Percentiles rank a stretch among this genome's conserved stretches.
Conservation (phyloP, 2,888 invertebrate species). For the Cataglyphis altisquamis region DNA sequence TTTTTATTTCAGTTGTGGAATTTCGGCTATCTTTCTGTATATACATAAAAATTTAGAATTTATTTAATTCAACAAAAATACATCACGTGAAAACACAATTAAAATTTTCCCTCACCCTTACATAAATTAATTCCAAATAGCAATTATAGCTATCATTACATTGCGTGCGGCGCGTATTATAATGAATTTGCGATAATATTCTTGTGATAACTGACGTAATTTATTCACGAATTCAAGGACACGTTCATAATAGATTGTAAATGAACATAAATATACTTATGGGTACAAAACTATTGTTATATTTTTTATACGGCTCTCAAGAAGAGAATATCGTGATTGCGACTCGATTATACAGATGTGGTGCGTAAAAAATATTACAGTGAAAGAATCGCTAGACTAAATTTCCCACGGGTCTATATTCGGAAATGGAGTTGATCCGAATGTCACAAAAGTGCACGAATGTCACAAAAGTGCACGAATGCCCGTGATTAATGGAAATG, state of each 20-base stretch:
- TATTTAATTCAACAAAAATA: neutral
- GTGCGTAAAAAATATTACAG: neutral
- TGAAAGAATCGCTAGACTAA: constrained; percentile 4
- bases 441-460: constrained; percentile 9
- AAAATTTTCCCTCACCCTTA: neutral
- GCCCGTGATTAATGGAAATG: constrained; percentile 41
- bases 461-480: constrained; percentile 8
- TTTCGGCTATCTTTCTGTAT: neutral
- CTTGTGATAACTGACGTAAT: neutral
- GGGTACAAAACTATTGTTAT: neutral
- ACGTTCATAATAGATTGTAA: neutral
- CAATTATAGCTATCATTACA: constrained; percentile 5
- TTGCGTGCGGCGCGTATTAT: neutral
- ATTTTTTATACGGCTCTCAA: neutral
- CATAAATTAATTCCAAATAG: neutral
- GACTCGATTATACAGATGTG: constrained; percentile 3
- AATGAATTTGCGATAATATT: neutral
- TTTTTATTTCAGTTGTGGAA: neutral
- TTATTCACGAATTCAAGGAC: constrained; percentile 24
- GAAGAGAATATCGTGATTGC: constrained; percentile 7
- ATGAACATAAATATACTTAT: constrained; percentile 15
- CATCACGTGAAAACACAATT: neutral
- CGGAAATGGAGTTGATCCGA: neutral
- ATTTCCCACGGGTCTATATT: constrained; percentile 34
- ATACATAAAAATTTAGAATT: neutral